Conservation (phyloP, 1,140 invertebrate species). For the Coptotermes formosanus region DNA sequence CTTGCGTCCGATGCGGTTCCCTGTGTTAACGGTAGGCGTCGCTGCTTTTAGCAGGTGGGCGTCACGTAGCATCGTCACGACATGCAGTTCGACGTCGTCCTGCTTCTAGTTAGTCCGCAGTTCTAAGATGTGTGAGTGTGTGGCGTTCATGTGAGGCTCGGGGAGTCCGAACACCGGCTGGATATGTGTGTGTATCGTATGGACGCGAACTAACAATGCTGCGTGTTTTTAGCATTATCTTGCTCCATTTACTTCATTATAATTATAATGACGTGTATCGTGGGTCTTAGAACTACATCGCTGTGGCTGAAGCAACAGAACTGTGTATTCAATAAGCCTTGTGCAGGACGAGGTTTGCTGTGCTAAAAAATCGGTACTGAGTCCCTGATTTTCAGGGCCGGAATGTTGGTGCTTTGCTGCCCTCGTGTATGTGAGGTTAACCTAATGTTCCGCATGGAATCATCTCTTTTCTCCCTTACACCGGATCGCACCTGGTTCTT, state of each 20-base stretch:
- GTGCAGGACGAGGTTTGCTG: background rate
- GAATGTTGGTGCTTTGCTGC: background rate
- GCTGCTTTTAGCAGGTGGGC: conserved; percentile 5
- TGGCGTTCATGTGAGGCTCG: background rate
- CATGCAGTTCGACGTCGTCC: background rate
- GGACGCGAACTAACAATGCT: no score
- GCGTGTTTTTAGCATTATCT: background rate
- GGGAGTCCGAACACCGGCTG: no score
- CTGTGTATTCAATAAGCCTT: background rate
- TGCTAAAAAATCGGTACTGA: background rate
- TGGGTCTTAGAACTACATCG: background rate
- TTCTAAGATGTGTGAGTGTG: background rate
- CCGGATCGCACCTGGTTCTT: no score
- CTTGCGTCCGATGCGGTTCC: background rate
- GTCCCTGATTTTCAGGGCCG: background rate
- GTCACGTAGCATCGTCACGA: background rate
- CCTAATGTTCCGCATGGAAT: background rate
- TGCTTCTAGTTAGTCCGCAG: background rate
- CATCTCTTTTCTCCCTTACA: no score
- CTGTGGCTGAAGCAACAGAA: no score
- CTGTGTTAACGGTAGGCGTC: background rate
- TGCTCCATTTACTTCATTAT: background rate
- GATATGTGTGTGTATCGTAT: no score
- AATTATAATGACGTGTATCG: background rate
- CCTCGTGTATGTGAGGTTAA: background rate